Base-by-base conservation (phyloP, 1,140 invertebrate species). In the Paraescarpia echinospica region DNA sequence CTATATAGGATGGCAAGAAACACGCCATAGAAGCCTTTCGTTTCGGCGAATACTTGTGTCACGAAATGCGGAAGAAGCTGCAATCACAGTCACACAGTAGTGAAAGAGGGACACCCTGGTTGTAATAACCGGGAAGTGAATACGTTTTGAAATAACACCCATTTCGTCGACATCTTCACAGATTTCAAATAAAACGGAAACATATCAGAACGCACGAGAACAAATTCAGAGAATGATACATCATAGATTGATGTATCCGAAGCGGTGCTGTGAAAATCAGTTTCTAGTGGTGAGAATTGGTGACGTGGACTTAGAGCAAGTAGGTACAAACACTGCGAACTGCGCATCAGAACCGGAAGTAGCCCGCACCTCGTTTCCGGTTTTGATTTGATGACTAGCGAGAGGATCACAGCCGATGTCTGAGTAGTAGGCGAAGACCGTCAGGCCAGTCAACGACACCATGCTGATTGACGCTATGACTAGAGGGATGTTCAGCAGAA, bases 1-100 rank as follows among this genome's bases (percentile, higher is more conserved):
- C 92, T 91, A 41, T 93, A 93, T 12, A 93, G 51, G 33, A 91
- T 93, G 90, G 91, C 90, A 14, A 93, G 90, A 77, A 93, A 93
- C 12, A 93, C 90, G 35, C 92, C 92, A 35, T 31, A n/a, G 33
- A 93, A 91, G 12, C 92, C 92, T 33, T 34, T 90, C 59, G 90
- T 77, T 22, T 34, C 41, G 18, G 8, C 34, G 77, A 93, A 93
- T 31, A 93, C 48, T 34, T 91, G 33, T 33, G 35, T 59, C 6
- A 93, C 92, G 59, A 93, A 93, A 34, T 51, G 35, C n/a, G 92
- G 90, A 14, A 93, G 34, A 6, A 93, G 33, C 92, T 93, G 92
- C 14, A 34, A 90, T 14, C 33, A 90, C 14, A 34, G 90, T 18
- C 18, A 90, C 34, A 90, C 33, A 33, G 8, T 18, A 90, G 18